These are phyloP conservation scores for Rhamnusium bicolor DNA, from an alignment of 2,888 invertebrate species.

Conservation along the genomic window DNA sequence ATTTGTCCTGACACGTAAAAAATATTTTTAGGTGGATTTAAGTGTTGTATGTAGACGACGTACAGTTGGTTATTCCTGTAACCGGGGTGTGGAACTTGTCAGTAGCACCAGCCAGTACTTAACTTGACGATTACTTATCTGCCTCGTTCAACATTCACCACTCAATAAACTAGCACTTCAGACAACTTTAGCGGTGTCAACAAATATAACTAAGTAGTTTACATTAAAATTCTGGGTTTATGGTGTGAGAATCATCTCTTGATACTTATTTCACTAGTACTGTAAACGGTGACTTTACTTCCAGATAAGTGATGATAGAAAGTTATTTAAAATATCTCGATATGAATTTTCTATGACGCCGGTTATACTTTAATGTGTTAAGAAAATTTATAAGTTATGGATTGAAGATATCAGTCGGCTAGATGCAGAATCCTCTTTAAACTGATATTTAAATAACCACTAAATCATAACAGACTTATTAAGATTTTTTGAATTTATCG, in stretches of 20 bases:
- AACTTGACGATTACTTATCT: constrained; percentile 55
- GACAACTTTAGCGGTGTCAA: constrained; percentile 49
- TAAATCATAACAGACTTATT: constrained; percentile 29
- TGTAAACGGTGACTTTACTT: constrained; percentile 47
- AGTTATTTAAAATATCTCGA: constrained; percentile 42
- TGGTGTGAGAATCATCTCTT: constrained; percentile 38
- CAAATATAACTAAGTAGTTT: constrained; percentile 53
- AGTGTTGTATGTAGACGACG: constrained; percentile 33
- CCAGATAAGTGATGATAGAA: constrained; percentile 46
- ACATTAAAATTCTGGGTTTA: constrained; percentile 50
- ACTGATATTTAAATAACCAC: constrained; percentile 7
- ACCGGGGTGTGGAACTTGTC: constrained; percentile 51
- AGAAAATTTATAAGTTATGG: constrained; percentile 49
- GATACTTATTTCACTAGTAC: constrained; percentile 37
- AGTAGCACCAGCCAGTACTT: constrained; percentile 53
- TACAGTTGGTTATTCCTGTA: constrained; percentile 34
- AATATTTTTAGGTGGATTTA: constrained; percentile 45
- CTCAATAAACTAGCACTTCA: constrained; percentile 51
- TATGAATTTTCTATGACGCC: constrained; percentile 3
- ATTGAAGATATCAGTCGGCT: constrained; percentile 42
- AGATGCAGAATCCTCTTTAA: constrained; percentile 11
- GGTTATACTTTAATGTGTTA: constrained; percentile 37
- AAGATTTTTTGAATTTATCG: constrained; percentile 28
- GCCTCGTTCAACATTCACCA: constrained; percentile 49
- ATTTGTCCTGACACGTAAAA: constrained; percentile 44